Percentiles rank a stretch among this genome's conserved stretches.
Evolutionary conservation across 1,140 invertebrate species (phyloP).

Genomic region (Helicoverpa armigera): DNA sequence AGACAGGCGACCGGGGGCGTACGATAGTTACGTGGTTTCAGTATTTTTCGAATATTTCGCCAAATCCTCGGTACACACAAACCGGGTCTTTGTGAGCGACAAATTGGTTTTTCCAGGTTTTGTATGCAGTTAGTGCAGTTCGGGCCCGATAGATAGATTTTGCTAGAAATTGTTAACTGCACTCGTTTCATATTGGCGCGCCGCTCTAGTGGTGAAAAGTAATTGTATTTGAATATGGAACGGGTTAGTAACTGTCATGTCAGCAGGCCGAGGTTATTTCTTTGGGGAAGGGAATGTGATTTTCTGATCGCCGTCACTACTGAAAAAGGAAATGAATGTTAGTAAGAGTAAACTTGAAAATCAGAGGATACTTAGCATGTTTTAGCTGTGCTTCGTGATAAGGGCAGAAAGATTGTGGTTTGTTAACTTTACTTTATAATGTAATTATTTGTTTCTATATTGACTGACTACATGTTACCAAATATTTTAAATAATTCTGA

Average conservation of each 20-base stretch:
- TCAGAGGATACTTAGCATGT: no score
- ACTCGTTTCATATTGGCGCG: constrained; percentile 27
- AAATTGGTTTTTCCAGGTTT: constrained; percentile 50
- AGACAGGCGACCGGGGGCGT: background rate
- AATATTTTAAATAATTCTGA: no score
- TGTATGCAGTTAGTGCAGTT: constrained; percentile 46
- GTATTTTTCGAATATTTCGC: constrained; percentile 44
- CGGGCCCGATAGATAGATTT: constrained; percentile 25
- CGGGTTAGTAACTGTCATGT: background rate
- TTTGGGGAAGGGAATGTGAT: background rate
- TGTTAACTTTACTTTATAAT: no score
- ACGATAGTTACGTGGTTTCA: constrained; percentile 22
- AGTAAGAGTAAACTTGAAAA: no score
- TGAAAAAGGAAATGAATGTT: no score
- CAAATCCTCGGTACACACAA: constrained; percentile 38
- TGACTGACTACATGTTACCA: no score
- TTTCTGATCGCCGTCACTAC: no score
- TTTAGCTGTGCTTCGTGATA: no score
- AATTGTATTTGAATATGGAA: constrained; percentile 34
- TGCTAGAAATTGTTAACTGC: constrained; percentile 40
- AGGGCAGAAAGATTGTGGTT: no score
- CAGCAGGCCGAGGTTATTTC: background rate
- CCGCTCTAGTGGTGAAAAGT: constrained; percentile 4
- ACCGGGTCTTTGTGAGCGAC: constrained; percentile 42
- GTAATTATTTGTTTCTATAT: no score